Base-by-base conservation (phyloP, 2,888 invertebrate genomes). In the Crematogaster levior region DNA sequence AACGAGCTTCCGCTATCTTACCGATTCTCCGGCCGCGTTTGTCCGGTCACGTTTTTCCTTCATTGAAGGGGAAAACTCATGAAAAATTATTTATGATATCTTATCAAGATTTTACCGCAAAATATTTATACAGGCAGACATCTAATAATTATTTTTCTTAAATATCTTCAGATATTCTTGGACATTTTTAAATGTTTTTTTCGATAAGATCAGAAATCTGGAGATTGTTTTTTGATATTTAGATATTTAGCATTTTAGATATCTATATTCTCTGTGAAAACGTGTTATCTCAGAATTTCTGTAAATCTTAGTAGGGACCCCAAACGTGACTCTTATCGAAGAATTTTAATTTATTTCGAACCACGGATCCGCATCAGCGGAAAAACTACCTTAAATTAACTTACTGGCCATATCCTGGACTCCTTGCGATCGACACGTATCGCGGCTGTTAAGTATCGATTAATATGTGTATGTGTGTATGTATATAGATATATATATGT, bases 401-500 rank as follows among this genome's bases (percentile, higher is more conserved):
- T 63, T 21, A 30, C 40, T 40, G 51, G 63, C 73, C 61, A 34
- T 60, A 81, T n/a, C 18, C 48, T 79, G 84, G 70, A 66, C 74
- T 70, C 82, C 73, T 68, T 70, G 61, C 58, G 66, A 61, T 27
- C 46, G 84, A 84, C 72, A 58, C 30, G 63, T 75, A 68, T 65
- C 82, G 46, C 61, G 37, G 21, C 40, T 87, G 56, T 85, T 70
- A 68, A 82, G 43, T 86, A 68, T 84, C 40, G 40, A 82, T 85
- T 72, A 74, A 84, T 74, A 60, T 51, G 75, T 77, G 77, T 82
- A 81, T 83, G 85, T 73, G 43, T 60, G 18, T 75, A 51, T 65
- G 34, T 65, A 83, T 84, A 85, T 87, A 81, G n/a, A 88, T 85
- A 74, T 68, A 68, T 68, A 48, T 66, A 66, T n/a, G 83, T 81